Conservation (phyloP, 2,113 vertebrate genomes). For the Telmatochromis sp. region DNA sequence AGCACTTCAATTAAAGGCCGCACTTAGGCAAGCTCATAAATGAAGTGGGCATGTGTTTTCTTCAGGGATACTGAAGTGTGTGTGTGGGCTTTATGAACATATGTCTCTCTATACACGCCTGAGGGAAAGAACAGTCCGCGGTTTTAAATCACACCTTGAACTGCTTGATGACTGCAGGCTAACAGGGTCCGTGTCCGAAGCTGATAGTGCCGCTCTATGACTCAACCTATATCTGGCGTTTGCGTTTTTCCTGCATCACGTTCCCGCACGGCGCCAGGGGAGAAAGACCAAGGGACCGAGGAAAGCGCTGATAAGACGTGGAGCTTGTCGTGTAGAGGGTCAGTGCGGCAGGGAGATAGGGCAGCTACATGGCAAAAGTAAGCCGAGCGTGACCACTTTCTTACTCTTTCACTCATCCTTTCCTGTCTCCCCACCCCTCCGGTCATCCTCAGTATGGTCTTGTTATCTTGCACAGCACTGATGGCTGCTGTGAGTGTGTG, state of each 20-base stretch:
- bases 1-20: conserved; percentile 49
- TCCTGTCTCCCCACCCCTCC: conserved; percentile 10
- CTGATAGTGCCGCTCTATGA: conserved; percentile 61
- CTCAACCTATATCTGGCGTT: conserved; percentile 42
- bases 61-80: background rate
- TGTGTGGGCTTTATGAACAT: background rate
- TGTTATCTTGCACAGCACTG: conserved; percentile 40
- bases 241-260: background rate
- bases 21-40: background rate
- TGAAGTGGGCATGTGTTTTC: background rate
- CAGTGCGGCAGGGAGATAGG: conserved; percentile 58
- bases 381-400: conserved; percentile 46
- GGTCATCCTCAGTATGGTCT: conserved; percentile 26
- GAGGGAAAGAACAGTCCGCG: background rate
- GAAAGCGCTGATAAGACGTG: conserved; percentile 49
- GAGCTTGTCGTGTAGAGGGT: conserved; percentile 41
- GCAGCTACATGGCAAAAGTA: conserved; percentile 44
- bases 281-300: background rate
- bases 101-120: background rate
- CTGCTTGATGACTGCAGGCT: conserved; percentile 31
- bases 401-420: conserved; percentile 30
- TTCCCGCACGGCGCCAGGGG: conserved; percentile 2
- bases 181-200: conserved; percentile 24
- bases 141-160: conserved; percentile 42
- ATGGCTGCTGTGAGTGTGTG: background rate